A percentile compares a stretch with the other conserved stretches of the same genome.
phyloP scores from a whole-genome alignment of 2,113 vertebrate species.

The Prionailurus viverrinus region DNA sequence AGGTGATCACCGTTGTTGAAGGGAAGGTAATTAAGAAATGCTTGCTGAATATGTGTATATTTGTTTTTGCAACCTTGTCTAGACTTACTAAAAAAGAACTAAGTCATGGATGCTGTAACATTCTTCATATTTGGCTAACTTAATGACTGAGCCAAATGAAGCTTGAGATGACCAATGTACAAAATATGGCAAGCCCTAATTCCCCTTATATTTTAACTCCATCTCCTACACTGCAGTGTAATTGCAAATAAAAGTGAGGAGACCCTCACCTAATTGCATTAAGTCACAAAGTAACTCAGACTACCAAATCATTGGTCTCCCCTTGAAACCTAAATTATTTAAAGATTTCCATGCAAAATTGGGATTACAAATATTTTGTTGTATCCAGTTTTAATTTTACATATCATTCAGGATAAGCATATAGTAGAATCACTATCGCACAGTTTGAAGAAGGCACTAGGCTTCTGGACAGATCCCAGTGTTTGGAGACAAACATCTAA shows the following conservation, averaged over 20 bases:
- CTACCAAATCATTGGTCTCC: not conserved
- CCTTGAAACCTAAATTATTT: constrained; percentile 31
- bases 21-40: not conserved
- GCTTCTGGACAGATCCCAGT: not conserved
- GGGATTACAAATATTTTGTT: not conserved
- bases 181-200: not conserved
- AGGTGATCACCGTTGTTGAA: not conserved
- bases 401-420: constrained; percentile 1
- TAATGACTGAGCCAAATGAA: constrained; percentile 6
- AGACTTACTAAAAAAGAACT: constrained; percentile 26
- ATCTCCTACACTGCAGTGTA: not conserved
- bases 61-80: not conserved
- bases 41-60: not conserved
- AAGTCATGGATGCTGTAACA: not conserved
- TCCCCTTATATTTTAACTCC: not conserved
- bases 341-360: constrained; percentile 16
- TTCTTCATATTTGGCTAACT: not conserved
- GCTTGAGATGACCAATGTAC: not conserved
- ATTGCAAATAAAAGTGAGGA: not conserved
- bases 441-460: not conserved
- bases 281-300: constrained; percentile 30
- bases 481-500: constrained; percentile 26
- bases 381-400: constrained; percentile 20
- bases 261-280: not conserved
- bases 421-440: not conserved